These are phyloP conservation scores for Zaprionus camerounensis DNA, from an alignment of 1,140 invertebrate genomes.

Conservation along the genomic window DNA sequence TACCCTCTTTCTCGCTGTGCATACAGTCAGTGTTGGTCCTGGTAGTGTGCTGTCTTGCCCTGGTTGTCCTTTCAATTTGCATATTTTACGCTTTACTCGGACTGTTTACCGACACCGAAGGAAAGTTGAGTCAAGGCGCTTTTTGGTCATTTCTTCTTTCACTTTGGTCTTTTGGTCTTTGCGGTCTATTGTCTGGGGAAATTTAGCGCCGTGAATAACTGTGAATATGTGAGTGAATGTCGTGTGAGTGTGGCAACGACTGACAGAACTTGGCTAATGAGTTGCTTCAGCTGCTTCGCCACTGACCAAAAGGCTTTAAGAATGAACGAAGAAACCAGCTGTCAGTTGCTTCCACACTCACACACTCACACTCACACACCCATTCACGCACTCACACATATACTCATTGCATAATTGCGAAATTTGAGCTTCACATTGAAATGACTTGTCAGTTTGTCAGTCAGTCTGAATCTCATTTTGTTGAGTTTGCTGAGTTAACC, in stretches of 20 bases:
- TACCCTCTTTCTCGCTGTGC: slow-evolving; percentile 9
- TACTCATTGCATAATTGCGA: slow-evolving; percentile 54
- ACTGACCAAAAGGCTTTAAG: slow-evolving; percentile 33
- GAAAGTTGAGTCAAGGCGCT: slow-evolving; percentile 18
- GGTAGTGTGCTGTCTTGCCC: not conserved
- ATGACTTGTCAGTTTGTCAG: slow-evolving; percentile 47
- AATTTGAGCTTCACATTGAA: slow-evolving; percentile 53
- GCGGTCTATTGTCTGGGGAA: slow-evolving; percentile 72
- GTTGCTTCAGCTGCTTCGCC: slow-evolving; percentile 24
- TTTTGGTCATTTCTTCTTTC: slow-evolving; percentile 33
- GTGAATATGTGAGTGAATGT: slow-evolving; percentile 49
- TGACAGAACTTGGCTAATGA: slow-evolving; percentile 38
- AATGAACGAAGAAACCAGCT: not conserved
- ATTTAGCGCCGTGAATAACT: slow-evolving; percentile 57
- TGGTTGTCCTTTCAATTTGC: slow-evolving; percentile 70
- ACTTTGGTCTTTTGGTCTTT: slow-evolving; percentile 58
- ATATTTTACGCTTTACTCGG: slow-evolving; percentile 57
- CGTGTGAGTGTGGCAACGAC: slow-evolving; percentile 17
- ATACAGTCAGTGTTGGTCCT: not conserved
- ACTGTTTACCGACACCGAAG: slow-evolving; percentile 61
- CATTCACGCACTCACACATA: not conserved
- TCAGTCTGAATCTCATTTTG: slow-evolving; percentile 38
- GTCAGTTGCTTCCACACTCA: slow-evolving; percentile 5
- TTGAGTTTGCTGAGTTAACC: slow-evolving; percentile 14
- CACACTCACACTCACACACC: not conserved